These are phyloP conservation scores for Arion vulgaris DNA, from an alignment of 1,140 invertebrate species.

Conservation along the genomic window DNA sequence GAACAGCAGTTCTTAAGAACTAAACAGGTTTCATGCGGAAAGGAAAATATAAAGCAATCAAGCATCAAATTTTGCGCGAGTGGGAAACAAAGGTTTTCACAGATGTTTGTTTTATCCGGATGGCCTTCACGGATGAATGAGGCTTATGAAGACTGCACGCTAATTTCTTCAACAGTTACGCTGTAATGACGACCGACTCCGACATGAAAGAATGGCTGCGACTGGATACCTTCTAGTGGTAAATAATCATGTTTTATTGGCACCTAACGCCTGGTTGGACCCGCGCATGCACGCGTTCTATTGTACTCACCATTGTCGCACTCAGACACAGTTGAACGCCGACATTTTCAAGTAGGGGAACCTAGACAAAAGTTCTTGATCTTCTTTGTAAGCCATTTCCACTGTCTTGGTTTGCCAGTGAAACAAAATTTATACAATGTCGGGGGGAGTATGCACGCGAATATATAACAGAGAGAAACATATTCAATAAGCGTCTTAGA, in stretches of 20 bases:
- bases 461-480: neutral
- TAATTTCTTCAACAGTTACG: neutral
- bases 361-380: slow-evolving; percentile 1
- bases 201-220: neutral
- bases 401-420: neutral
- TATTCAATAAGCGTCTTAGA: neutral
- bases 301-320: neutral
- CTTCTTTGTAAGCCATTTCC: neutral
- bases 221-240: neutral
- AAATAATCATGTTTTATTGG: slow-evolving; percentile 11
- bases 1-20: neutral
- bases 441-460: neutral
- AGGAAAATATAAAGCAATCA: neutral
- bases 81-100: neutral
- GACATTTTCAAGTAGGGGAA: neutral
- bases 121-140: neutral
- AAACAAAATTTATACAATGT: neutral
- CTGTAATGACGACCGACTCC: neutral
- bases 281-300: neutral
- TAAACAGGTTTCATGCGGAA: slow-evolving; percentile 4
- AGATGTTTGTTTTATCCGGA: slow-evolving; percentile 16
- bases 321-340: neutral
- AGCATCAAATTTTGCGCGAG: neutral
- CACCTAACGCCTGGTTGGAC: slow-evolving; percentile 5
- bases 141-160: neutral